phyloP scores from a whole-genome alignment of 1,140 invertebrate species.

The Lasaia peninsularis region DNA sequence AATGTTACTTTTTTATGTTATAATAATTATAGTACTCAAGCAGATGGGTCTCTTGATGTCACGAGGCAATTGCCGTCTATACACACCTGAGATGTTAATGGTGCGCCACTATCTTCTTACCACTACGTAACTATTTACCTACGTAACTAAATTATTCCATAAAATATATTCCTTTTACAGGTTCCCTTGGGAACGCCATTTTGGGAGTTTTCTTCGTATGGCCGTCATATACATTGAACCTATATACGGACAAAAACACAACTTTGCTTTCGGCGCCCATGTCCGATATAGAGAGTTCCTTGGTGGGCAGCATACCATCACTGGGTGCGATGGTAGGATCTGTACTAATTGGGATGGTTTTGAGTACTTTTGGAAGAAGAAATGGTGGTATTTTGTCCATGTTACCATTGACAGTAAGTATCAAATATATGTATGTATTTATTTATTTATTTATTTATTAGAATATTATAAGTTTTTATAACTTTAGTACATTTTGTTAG shows the following conservation, averaged over 20 bases:
- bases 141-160: not conserved
- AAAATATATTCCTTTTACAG: conserved; percentile 31
- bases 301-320: conserved; percentile 62
- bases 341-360: conserved; percentile 59
- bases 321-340: conserved; percentile 73
- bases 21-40: no score
- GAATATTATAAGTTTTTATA: no score
- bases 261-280: conserved; percentile 38
- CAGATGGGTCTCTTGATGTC: no score
- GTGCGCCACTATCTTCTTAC: no score
- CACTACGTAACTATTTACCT: no score
- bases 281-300: conserved; percentile 32
- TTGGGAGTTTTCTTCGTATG: conserved; percentile 42
- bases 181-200: conserved; percentile 31
- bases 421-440: no score
- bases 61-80: no score
- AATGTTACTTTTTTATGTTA: no score
- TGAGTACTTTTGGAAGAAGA: conserved; percentile 80
- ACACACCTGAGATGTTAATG: no score
- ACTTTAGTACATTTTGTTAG: no score
- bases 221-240: conserved; percentile 43
- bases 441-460: no score
- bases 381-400: conserved; percentile 68
- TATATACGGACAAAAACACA: conserved; percentile 30
- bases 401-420: conserved; percentile 75